These are phyloP conservation scores for Bovichtus variegatus DNA, from an alignment of 2,797 vertebrate genomes.

Conservation along the genomic window DNA sequence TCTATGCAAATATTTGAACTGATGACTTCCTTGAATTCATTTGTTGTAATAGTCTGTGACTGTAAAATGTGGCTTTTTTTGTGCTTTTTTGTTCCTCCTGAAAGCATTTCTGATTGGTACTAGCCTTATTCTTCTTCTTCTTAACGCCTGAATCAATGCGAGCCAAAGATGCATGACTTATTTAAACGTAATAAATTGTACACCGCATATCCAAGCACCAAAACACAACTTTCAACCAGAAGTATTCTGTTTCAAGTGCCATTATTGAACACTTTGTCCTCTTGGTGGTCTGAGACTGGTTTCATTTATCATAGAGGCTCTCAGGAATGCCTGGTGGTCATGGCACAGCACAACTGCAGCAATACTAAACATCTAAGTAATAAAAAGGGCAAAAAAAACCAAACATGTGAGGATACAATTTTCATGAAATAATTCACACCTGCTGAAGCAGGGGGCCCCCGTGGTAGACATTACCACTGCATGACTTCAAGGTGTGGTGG, in stretches of 20 bases:
- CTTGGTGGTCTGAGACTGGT: slow-evolving; percentile 1
- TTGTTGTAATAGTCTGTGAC: neutral
- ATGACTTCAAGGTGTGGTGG: slow-evolving; percentile 1
- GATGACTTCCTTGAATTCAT: neutral
- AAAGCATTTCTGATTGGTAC: neutral
- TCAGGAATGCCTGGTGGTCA: neutral
- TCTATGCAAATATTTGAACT: neutral
- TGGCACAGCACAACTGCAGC: neutral
- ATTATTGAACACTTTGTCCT: slow-evolving; percentile 33
- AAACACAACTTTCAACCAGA: slow-evolving; percentile 20
- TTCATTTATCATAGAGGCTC: neutral
- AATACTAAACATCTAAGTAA: slow-evolving; percentile 1
- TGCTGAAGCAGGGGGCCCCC: neutral
- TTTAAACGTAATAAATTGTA: slow-evolving; percentile 10
- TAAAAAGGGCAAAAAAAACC: slow-evolving; percentile 13
- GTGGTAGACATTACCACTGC: neutral
- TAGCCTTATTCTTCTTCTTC: neutral
- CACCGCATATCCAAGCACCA: neutral
- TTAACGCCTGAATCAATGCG: neutral
- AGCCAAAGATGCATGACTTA: neutral
- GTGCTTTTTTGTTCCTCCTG: neutral
- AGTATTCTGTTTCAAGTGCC: neutral
- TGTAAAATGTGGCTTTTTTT: neutral
- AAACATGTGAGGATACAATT: slow-evolving; percentile 6
- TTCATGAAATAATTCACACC: slow-evolving; percentile 2